phyloP scores from a whole-genome alignment of 1,140 invertebrate species.

The Papilio glaucus region DNA sequence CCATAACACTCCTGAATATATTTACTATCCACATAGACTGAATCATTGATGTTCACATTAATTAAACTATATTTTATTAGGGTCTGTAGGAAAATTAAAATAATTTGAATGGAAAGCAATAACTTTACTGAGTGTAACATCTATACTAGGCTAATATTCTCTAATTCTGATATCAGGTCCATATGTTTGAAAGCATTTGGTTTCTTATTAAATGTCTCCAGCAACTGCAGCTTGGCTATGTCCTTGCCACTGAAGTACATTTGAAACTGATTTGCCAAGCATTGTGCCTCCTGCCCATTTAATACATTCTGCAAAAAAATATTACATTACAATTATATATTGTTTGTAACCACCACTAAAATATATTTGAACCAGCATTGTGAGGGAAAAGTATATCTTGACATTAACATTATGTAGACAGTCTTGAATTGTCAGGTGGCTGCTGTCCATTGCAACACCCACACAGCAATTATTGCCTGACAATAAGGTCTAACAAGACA shows the following conservation, averaged over 20 bases:
- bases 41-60: slow-evolving; percentile 50
- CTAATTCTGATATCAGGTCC: slow-evolving; percentile 92
- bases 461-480: too few relatives aligned
- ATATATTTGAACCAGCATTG: too few relatives aligned
- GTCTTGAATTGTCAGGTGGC: too few relatives aligned
- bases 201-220: slow-evolving; percentile 88
- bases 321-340: slow-evolving; percentile 25
- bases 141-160: slow-evolving; percentile 85
- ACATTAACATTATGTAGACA: too few relatives aligned
- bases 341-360: neutral
- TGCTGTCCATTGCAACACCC: too few relatives aligned
- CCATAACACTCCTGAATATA: slow-evolving; percentile 63
- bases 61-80: slow-evolving; percentile 38
- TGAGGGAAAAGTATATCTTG: too few relatives aligned
- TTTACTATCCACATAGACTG: slow-evolving; percentile 70
- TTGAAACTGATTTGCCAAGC: slow-evolving; percentile 93
- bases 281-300: slow-evolving; percentile 91
- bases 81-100: slow-evolving; percentile 33
- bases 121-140: slow-evolving; percentile 26
- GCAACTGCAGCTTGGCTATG: slow-evolving; percentile 85
- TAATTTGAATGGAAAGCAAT: neutral
- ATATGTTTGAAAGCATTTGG: slow-evolving; percentile 92
- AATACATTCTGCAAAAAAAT: slow-evolving; percentile 86
- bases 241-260: slow-evolving; percentile 91
- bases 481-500: too few relatives aligned